Conservation (phyloP, 2,888 invertebrate species). For the Auanema sp. region DNA sequence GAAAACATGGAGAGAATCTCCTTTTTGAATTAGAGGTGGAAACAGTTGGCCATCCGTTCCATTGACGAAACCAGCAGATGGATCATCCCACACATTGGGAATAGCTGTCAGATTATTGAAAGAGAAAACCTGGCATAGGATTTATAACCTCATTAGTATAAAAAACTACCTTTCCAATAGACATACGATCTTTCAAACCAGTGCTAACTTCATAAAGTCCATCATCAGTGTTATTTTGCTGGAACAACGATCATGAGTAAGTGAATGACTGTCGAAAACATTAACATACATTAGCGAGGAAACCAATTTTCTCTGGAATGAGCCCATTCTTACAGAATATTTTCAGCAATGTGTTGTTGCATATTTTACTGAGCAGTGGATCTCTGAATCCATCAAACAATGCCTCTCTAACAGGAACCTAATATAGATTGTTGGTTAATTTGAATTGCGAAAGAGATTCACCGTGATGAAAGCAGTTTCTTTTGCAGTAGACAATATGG, state of each 20-base stretch:
- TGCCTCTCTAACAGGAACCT: conserved; percentile 42
- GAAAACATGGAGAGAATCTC: conserved; percentile 40
- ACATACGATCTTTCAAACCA: conserved; percentile 36
- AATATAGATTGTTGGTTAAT: not conserved
- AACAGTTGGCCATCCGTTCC: conserved; percentile 60
- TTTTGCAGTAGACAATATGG: conserved; percentile 13
- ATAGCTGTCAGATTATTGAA: conserved; percentile 53
- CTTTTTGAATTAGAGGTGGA: conserved; percentile 43
- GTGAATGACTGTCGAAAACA: not conserved
- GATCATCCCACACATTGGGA: conserved; percentile 48
- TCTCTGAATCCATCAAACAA: conserved; percentile 62
- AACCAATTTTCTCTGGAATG: conserved; percentile 54
- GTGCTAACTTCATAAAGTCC: conserved; percentile 56
- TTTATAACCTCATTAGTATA: not conserved
- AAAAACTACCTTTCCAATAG: conserved; percentile 45
- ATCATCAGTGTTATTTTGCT: conserved; percentile 60
- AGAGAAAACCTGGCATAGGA: conserved; percentile 40
- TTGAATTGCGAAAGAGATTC: conserved; percentile 12
- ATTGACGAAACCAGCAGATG: conserved; percentile 54
- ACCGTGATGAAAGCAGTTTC: conserved; percentile 48
- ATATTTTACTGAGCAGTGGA: conserved; percentile 38
- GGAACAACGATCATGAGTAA: conserved; percentile 22
- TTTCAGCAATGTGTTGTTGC: conserved; percentile 33
- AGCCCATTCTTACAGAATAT: conserved; percentile 44
- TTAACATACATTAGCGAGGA: conserved; percentile 44